phyloP scores from a whole-genome alignment of 35 echinoderm and acorn worm species.

The Acanthaster planci region DNA sequence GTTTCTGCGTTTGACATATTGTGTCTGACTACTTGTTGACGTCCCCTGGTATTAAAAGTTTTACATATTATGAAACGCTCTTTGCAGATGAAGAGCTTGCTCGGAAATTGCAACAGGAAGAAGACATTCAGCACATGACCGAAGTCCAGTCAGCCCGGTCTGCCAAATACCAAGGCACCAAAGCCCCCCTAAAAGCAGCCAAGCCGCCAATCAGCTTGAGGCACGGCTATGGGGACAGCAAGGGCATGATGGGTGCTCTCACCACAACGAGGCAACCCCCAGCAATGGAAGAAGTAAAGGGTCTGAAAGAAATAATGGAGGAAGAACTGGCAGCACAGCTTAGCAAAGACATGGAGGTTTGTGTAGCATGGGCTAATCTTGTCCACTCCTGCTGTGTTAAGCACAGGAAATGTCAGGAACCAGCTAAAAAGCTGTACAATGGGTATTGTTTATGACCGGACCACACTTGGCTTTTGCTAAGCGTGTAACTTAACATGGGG shows the following conservation, averaged over 20 bases:
- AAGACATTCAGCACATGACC: conserved; percentile 55
- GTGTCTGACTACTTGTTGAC: background rate
- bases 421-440: too few species aligned
- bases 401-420: too few species aligned
- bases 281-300: background rate
- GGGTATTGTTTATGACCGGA: too few species aligned
- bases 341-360: conserved; percentile 42
- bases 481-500: too few species aligned
- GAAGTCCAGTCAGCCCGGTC: conserved; percentile 19
- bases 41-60: background rate
- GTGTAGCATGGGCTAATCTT: too few species aligned
- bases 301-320: conserved; percentile 45
- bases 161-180: conserved; percentile 18
- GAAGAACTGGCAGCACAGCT: conserved; percentile 38
- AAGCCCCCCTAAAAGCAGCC: conserved; percentile 11
- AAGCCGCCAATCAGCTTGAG: background rate
- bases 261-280: background rate
- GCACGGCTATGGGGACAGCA: background rate
- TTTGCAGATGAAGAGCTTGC: conserved; percentile 72
- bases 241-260: background rate
- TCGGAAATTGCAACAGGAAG: conserved; percentile 68
- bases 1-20: background rate
- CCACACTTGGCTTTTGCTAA: too few species aligned
- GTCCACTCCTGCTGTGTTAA: too few species aligned
- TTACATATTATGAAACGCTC: background rate